Percentiles rank a stretch among this genome's conserved stretches.
Evolutionary conservation across 1,140 invertebrate genomes (phyloP).

Genomic region (Asbolus verrucosus): DNA sequence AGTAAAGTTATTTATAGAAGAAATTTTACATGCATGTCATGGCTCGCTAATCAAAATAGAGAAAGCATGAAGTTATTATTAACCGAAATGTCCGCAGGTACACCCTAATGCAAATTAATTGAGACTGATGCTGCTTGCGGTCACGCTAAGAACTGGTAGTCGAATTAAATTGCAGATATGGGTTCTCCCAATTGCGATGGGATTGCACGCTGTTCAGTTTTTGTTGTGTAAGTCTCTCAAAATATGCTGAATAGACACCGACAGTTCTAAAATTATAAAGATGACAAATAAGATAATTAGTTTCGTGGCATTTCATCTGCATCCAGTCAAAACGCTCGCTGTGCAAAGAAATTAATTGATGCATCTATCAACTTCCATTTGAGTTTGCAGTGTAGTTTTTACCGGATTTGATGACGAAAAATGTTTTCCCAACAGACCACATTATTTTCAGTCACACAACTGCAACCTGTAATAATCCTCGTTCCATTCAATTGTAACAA

Average conservation of each 20-base stretch:
- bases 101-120: neutral
- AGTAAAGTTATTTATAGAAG: conserved; percentile 7
- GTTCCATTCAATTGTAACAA: no score
- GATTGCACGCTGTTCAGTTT: neutral
- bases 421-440: no score
- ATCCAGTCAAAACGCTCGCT: neutral
- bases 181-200: no score
- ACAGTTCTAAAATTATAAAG: neutral
- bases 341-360: neutral
- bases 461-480: no score
- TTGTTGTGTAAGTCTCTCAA: no score
- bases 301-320: neutral
- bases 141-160: no score
- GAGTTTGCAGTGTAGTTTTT: no score
- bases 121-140: no score
- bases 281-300: conserved; percentile 2
- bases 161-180: no score
- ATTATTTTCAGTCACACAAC: no score
- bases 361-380: neutral
- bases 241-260: neutral
- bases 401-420: no score
- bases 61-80: neutral
- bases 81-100: neutral
- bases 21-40: neutral
- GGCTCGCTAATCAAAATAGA: neutral